Base-by-base conservation (phyloP, 35 echinoderm and acorn worm species). In the Patiria miniata region DNA sequence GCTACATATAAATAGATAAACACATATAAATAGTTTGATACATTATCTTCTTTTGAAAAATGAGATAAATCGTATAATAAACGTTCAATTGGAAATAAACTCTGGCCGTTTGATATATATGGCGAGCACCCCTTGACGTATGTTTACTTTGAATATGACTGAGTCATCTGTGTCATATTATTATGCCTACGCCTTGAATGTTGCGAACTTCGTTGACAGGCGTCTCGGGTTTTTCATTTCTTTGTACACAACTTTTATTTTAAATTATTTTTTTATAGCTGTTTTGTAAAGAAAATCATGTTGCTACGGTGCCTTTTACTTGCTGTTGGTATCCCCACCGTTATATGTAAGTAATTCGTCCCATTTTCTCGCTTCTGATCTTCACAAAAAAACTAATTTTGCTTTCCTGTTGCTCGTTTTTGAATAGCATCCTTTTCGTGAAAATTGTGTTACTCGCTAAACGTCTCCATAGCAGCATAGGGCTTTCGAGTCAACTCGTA, bases 221-320 rank as follows among this genome's bases (percentile, higher is more conserved):
- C 42, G 12, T 47, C 12, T 12, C 12, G 42, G 12, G 42, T 47
- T 47, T 4, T 47, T 30, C 34, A 73, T 73, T 73, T 73, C 65
- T 73, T 73, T 73, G 65, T 73, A 73, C 65, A 10, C 21, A 73
- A 73, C 65, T 26, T 73, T 73, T 73, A 36, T 73, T 73, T 73
- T 28, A 73, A 73, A 73, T 36, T 73, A 73, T 73, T 73, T 73
- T 60, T 60, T 73, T 73, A 30, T 34, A 32, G 42, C 7, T 34
- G 34, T 73, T 73, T 73, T 73, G 29, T 30, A 73, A 34, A 73
- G 65, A 73, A 73, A 73, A 73, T 73, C 65, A 73, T 73, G 65
- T 73, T 73, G 34, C 65, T 36, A 32, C 65, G 65, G 26, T 73
- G 65, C 65, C 65, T 73, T 73, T 73, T 73, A 73, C 14, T 73